Evolutionary conservation across 2,113 vertebrate genomes (phyloP).

Genomic region (Tautogolabrus adspersus): DNA sequence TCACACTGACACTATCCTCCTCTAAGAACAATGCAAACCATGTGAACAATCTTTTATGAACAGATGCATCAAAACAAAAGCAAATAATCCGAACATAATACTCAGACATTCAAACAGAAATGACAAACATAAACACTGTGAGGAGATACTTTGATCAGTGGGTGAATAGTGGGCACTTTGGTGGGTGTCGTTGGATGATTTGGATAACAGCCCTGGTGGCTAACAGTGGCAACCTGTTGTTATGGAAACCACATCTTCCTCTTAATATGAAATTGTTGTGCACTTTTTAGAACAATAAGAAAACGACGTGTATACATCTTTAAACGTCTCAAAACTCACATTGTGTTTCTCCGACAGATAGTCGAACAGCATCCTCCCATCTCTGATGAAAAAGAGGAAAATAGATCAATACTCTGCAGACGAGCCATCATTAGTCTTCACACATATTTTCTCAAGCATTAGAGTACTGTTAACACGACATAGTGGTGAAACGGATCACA

Average conservation of each 20-base stretch:
- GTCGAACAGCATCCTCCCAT: constrained; percentile 96
- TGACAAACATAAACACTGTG: not conserved
- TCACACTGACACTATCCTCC: not conserved
- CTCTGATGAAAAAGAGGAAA: constrained; percentile 80
- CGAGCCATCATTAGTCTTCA: constrained; percentile 53
- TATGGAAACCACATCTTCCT: constrained; percentile 67
- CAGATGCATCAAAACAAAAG: not conserved
- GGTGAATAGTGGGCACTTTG: constrained; percentile 3
- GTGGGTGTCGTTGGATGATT: constrained; percentile 32
- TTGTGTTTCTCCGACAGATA: constrained; percentile 96
- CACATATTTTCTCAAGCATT: not conserved
- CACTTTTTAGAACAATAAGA: constrained; percentile 46
- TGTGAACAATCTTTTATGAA: not conserved
- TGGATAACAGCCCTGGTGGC: constrained; percentile 20
- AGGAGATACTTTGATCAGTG: not conserved
- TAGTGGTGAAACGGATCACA: too few relatives aligned
- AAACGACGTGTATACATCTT: too few relatives aligned
- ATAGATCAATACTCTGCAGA: constrained; percentile 46
- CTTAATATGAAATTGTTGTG: not conserved
- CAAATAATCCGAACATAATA: not conserved
- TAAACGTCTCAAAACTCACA: constrained; percentile 82
- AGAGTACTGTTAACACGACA: not conserved
- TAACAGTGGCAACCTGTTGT: constrained; percentile 56
- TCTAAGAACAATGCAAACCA: not conserved
- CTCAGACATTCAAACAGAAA: not conserved